phyloP scores from a whole-genome alignment of 2,888 invertebrate genomes.

The Campoletis raptor region DNA sequence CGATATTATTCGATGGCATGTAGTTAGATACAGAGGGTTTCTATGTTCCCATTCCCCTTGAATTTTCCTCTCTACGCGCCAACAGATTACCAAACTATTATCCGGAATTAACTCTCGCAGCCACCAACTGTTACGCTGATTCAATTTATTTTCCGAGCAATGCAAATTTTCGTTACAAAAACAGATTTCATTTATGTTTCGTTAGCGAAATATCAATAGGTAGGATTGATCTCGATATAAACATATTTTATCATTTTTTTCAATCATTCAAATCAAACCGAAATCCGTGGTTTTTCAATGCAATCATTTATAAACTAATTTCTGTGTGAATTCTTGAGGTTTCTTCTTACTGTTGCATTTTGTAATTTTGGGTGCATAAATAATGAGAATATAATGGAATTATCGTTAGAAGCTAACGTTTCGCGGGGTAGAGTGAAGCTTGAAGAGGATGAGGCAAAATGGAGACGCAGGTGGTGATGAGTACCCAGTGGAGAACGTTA shows the following conservation, averaged over 20 bases:
- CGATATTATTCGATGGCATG: conserved; percentile 55
- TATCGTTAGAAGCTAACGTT: conserved; percentile 34
- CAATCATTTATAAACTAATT: neutral
- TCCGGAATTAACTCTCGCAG: conserved; percentile 61
- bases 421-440: neutral
- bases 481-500: conserved; percentile 46
- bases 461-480: conserved; percentile 56
- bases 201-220: neutral
- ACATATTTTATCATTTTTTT: neutral
- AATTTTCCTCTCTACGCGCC: conserved; percentile 36
- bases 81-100: conserved; percentile 66
- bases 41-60: conserved; percentile 1
- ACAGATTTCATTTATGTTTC: conserved; percentile 21
- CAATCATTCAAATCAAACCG: neutral
- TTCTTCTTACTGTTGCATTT: conserved; percentile 16
- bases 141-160: conserved; percentile 43
- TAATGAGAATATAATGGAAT: conserved; percentile 47
- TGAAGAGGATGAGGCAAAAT: conserved; percentile 25
- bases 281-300: neutral
- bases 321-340: neutral
- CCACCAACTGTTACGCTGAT: conserved; percentile 61
- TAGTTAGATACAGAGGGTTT: conserved; percentile 31
- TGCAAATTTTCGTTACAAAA: conserved; percentile 49
- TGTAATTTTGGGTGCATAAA: conserved; percentile 35
- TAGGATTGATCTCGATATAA: conserved; percentile 10